A percentile compares a stretch with the other conserved stretches of the same genome.
Evolutionary conservation across 2,797 vertebrate species (phyloP).

Genomic region (Coregonus ussuriensis): DNA sequence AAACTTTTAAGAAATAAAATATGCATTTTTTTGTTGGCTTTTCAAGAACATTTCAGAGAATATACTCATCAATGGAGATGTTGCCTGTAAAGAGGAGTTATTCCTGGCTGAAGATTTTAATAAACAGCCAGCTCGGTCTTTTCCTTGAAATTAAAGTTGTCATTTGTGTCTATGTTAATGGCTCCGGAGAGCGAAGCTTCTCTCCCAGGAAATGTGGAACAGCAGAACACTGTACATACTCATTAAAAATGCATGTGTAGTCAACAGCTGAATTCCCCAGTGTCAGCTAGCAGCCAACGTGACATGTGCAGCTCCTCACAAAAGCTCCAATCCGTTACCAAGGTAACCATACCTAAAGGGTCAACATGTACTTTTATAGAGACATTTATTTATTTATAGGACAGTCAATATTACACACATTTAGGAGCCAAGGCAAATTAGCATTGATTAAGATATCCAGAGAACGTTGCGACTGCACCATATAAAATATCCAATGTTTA

Average conservation of each 20-base stretch:
- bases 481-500: background rate
- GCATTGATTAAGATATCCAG: background rate
- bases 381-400: background rate
- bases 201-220: background rate
- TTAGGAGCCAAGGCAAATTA: background rate
- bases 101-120: background rate
- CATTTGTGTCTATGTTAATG: background rate
- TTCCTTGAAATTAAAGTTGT: background rate
- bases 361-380: background rate
- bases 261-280: slow-evolving; percentile 4
- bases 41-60: background rate
- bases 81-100: background rate
- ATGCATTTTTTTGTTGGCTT: background rate
- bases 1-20: background rate
- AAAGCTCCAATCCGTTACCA: background rate
- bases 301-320: slow-evolving; percentile 2
- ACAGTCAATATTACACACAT: background rate
- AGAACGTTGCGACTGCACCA: background rate
- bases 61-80: background rate
- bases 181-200: background rate
- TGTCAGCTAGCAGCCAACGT: background rate
- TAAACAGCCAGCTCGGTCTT: too few relatives aligned
- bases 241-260: background rate
- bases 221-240: background rate
- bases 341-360: background rate